Conservation (phyloP, 2,113 vertebrate species). For the Myrmecobius fasciatus region DNA sequence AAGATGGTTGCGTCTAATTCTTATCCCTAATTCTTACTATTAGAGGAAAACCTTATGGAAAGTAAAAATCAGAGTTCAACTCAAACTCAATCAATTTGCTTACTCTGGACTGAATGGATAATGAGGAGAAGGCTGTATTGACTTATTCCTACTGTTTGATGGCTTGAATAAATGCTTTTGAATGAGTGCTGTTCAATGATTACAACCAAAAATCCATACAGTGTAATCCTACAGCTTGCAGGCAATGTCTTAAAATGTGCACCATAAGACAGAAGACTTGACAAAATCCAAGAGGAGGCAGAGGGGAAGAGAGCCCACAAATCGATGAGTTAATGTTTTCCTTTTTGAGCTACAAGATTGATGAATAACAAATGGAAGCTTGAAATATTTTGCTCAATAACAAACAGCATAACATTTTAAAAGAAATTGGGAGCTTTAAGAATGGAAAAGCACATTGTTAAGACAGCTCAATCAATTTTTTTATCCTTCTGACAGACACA, state of each 20-base stretch:
- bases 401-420: not conserved
- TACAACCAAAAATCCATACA: conserved; percentile 58
- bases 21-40: not conserved
- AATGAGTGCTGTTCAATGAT: conserved; percentile 47
- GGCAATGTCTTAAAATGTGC: conserved; percentile 56
- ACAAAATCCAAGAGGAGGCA: conserved; percentile 32
- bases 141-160: conserved; percentile 40
- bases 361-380: conserved; percentile 34
- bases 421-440: not conserved
- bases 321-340: conserved; percentile 26
- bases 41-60: not conserved
- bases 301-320: conserved; percentile 42
- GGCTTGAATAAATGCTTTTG: conserved; percentile 47
- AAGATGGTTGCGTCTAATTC: not conserved
- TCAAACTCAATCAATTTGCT: conserved; percentile 44
- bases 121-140: conserved; percentile 39
- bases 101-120: conserved; percentile 44
- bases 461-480: not conserved
- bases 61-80: not conserved
- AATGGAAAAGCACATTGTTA: not conserved
- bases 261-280: conserved; percentile 33
- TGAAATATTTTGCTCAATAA: conserved; percentile 12
- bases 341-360: conserved; percentile 37
- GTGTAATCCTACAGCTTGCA: conserved; percentile 52
- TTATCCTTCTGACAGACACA: not conserved